phyloP scores from a whole-genome alignment of 2,797 vertebrate species.

The Acipenser transmontanus region DNA sequence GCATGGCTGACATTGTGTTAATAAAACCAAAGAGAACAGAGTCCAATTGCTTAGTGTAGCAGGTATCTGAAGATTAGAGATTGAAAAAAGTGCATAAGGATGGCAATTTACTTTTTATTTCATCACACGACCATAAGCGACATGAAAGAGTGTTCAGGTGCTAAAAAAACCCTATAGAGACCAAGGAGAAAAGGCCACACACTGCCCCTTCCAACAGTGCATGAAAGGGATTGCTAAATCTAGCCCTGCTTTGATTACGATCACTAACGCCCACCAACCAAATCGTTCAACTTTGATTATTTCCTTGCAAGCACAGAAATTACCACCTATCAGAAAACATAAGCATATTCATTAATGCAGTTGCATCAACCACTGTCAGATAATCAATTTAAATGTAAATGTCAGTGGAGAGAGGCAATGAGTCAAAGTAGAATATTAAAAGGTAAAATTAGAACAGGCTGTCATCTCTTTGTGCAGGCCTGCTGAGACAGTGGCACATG shows the following conservation, averaged over 20 bases:
- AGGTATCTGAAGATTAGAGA: no score
- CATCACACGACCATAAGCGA: no score
- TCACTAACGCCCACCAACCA: slow-evolving; percentile 26
- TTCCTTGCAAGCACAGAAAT: slow-evolving; percentile 40
- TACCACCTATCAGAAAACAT: slow-evolving; percentile 43
- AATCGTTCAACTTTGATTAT: slow-evolving; percentile 30
- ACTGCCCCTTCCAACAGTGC: neutral
- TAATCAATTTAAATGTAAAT: slow-evolving; percentile 59
- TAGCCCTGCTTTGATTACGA: slow-evolving; percentile 15
- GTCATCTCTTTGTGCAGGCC: slow-evolving; percentile 11
- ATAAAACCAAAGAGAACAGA: no score
- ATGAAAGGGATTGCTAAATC: slow-evolving; percentile 18
- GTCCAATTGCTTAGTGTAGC: no score
- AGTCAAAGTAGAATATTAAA: slow-evolving; percentile 50
- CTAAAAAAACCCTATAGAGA: neutral
- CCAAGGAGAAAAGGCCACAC: slow-evolving; percentile 1
- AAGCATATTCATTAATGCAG: slow-evolving; percentile 41
- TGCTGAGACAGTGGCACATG: neutral
- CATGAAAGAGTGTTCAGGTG: no score
- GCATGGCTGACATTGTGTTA: no score
- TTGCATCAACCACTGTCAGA: slow-evolving; percentile 21
- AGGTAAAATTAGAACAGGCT: slow-evolving; percentile 24
- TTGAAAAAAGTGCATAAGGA: no score
- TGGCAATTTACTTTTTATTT: no score
- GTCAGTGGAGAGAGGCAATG: slow-evolving; percentile 44